Evolutionary conservation across 37 sponge, comb jelly and placozoan genomes (phyloP).

Genomic region (Haliclona indistincta): DNA sequence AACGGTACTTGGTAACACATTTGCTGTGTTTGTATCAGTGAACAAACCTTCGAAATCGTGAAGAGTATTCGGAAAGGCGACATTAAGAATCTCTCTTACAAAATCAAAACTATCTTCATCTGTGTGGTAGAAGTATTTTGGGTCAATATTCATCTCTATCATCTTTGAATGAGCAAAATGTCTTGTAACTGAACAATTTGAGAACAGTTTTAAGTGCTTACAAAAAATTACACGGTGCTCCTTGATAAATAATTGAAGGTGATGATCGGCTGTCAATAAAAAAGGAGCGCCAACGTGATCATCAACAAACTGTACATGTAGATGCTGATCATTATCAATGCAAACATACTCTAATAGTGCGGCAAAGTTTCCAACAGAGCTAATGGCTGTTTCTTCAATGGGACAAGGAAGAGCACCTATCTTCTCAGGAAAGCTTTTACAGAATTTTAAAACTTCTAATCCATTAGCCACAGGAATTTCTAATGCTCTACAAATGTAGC

Average conservation of each 20-base stretch:
- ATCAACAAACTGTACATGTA: too few relatives aligned
- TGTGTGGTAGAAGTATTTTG: constrained; percentile 6
- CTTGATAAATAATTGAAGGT: neutral
- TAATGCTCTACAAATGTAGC: too few relatives aligned
- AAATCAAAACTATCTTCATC: neutral
- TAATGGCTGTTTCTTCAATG: constrained; percentile 13
- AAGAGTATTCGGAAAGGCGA: constrained; percentile 1
- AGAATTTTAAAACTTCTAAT: too few relatives aligned
- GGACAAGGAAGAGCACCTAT: constrained; percentile 5
- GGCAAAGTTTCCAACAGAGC: constrained; percentile 18
- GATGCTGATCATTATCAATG: too few relatives aligned
- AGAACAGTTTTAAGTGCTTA: neutral
- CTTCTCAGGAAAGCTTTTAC: neutral
- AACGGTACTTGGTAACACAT: neutral
- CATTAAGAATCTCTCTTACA: constrained; percentile 2
- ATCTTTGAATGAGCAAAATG: constrained; percentile 3
- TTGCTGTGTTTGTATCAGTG: neutral
- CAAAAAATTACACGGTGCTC: neutral
- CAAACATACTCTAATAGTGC: too few relatives aligned
- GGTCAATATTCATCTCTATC: neutral
- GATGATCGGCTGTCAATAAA: neutral
- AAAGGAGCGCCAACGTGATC: neutral
- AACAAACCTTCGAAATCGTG: neutral
- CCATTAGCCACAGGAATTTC: too few relatives aligned
- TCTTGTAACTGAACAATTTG: neutral